phyloP scores from a whole-genome alignment of 2,113 vertebrate species.

The Nesospiza acunhae region DNA sequence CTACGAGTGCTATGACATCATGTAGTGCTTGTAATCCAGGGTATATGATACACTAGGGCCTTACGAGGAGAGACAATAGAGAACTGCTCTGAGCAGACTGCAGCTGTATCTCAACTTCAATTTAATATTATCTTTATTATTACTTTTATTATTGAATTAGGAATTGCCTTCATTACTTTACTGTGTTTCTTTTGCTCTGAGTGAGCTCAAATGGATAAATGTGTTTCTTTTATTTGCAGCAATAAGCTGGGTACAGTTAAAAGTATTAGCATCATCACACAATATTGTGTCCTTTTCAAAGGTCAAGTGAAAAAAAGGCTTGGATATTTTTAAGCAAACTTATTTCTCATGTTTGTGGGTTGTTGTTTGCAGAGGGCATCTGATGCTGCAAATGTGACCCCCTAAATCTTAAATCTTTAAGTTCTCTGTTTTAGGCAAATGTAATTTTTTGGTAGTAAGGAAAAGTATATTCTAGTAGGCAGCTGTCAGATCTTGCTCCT shows the following conservation, averaged over 20 bases:
- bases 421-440: background rate
- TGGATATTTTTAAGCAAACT: background rate
- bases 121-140: background rate
- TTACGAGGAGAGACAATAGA: background rate
- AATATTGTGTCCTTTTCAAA: background rate
- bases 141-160: background rate
- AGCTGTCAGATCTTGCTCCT: background rate
- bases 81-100: background rate
- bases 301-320: background rate
- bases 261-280: background rate
- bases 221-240: background rate
- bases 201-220: background rate
- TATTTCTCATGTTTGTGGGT: background rate
- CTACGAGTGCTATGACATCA: rapidly evolving
- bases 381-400: background rate
- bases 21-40: background rate
- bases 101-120: background rate
- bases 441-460: background rate
- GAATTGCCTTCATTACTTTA: background rate
- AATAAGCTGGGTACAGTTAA: background rate
- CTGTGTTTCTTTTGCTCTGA: background rate
- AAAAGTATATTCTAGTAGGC: background rate
- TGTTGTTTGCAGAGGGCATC: background rate
- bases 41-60: background rate
- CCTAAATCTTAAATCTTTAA: background rate